These are phyloP conservation scores for Rhodeus uyekii DNA, from an alignment of 2,797 vertebrate species.

Conservation along the genomic window DNA sequence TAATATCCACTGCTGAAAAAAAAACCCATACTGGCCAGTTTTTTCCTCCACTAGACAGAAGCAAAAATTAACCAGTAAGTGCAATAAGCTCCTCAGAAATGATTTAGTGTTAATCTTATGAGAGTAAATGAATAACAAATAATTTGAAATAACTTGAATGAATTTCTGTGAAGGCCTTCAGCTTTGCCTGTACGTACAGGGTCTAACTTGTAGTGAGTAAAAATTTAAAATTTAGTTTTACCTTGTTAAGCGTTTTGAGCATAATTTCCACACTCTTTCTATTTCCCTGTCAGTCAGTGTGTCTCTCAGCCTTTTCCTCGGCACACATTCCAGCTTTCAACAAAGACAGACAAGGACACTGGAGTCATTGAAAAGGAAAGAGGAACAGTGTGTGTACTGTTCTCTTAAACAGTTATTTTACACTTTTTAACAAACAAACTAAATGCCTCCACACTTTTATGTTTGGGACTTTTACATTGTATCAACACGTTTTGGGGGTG, in stretches of 20 bases:
- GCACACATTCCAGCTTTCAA: conserved; percentile 82
- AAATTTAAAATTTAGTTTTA: conserved; percentile 55
- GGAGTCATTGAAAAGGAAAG: conserved; percentile 44
- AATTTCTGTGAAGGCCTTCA: not conserved
- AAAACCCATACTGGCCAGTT: too few relatives aligned
- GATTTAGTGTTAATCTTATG: conserved; percentile 1
- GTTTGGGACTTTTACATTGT: not conserved
- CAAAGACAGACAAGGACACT: not conserved
- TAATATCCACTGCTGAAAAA: too few relatives aligned
- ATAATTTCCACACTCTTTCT: conserved; percentile 80
- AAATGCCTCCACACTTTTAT: not conserved
- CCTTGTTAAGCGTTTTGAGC: conserved; percentile 82
- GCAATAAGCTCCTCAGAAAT: not conserved
- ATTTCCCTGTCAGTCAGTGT: conserved; percentile 74
- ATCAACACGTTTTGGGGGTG: conserved; percentile 17
- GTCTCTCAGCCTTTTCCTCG: conserved; percentile 61
- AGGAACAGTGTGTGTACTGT: conserved; percentile 40
- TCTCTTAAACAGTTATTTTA: not conserved
- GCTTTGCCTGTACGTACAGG: not conserved
- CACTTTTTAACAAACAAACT: not conserved
- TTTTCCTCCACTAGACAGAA: not conserved
- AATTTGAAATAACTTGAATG: not conserved
- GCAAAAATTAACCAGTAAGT: not conserved
- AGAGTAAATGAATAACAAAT: not conserved
- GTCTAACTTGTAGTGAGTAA: not conserved